These are phyloP conservation scores for Maniola jurtina DNA, from an alignment of 1,140 invertebrate genomes.

Conservation along the genomic window DNA sequence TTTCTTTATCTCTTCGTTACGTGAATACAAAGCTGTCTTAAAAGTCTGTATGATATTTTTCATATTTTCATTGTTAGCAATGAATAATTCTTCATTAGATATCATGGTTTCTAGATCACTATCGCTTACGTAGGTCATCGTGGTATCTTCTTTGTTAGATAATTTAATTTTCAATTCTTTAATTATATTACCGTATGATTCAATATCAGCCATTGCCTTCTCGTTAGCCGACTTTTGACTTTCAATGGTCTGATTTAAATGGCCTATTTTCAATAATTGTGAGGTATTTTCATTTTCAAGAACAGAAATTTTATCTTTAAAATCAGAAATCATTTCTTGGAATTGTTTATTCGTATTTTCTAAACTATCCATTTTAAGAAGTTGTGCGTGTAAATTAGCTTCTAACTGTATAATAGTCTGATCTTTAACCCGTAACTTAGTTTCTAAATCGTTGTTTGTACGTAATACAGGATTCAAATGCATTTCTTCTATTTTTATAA, in stretches of 20 bases:
- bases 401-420: conserved; percentile 50
- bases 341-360: conserved; percentile 48
- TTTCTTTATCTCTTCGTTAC: conserved; percentile 49
- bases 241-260: conserved; percentile 53
- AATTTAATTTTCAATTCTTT: conserved; percentile 57
- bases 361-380: conserved; percentile 46
- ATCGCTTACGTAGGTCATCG: conserved; percentile 35
- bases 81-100: conserved; percentile 55
- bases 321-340: conserved; percentile 38
- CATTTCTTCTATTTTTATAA: conserved; percentile 27
- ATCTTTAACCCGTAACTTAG: conserved; percentile 44
- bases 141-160: conserved; percentile 37
- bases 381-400: conserved; percentile 41
- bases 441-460: conserved; percentile 38
- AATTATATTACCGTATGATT: conserved; percentile 52
- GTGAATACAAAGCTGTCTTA: conserved; percentile 44
- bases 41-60: conserved; percentile 56
- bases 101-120: conserved; percentile 49
- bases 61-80: conserved; percentile 68
- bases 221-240: conserved; percentile 50
- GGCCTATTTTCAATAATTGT: conserved; percentile 48
- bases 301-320: conserved; percentile 42
- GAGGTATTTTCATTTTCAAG: conserved; percentile 50
- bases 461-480: conserved; percentile 19
- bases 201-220: conserved; percentile 45